Base-by-base conservation (phyloP, 2,113 vertebrate species). In the Saccopteryx bilineata region DNA sequence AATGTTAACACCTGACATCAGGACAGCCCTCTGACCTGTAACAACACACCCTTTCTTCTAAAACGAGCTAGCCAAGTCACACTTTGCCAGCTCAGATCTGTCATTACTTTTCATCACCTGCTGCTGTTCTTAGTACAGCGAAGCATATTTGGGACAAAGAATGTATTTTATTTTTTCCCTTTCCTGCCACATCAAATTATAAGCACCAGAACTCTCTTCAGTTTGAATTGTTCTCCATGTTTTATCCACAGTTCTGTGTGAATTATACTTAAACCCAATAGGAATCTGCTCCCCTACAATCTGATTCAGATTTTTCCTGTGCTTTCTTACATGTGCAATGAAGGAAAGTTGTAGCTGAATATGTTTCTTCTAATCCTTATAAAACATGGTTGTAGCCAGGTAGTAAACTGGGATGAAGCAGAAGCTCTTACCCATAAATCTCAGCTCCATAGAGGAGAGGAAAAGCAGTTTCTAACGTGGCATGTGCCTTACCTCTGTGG, bases 331-430 rank as follows among this genome's bases (percentile, higher is more conserved):
- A 23, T 79, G 50, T 68, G 75, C 80, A 76, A 94, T 93, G 69
- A 95, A 87, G 81, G 74, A 96, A 85, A 88, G 46, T 97, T 97
- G 95, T 96, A 97, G 96, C 94, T 93, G 95, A 98, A 97, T 87
- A 95, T 54, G 93, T 96, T 98, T 96, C 97, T 98, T 98, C 90
- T 97, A 97, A 97, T 96, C 96, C 96, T 97, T 97, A 96, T 97
- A 97, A 98, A 98, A 97, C 95, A 96, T 97, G 89, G 93, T 95
- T 95, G 97, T 96, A 97, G 94, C 97, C 97, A 93, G 95, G 91
- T 97, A 97, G 98, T 98, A 97, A 98, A 98, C 98, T 98, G 96
- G 96, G 97, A 91, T 93, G 92, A 97, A 97, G 97, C 88, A 54
- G 4, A 83, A 96, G 93, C 93, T 97, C 87, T 76, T 63, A 39